These are phyloP conservation scores for Balanococcus diminutus DNA, from an alignment of 2,888 invertebrate species.

Conservation along the genomic window DNA sequence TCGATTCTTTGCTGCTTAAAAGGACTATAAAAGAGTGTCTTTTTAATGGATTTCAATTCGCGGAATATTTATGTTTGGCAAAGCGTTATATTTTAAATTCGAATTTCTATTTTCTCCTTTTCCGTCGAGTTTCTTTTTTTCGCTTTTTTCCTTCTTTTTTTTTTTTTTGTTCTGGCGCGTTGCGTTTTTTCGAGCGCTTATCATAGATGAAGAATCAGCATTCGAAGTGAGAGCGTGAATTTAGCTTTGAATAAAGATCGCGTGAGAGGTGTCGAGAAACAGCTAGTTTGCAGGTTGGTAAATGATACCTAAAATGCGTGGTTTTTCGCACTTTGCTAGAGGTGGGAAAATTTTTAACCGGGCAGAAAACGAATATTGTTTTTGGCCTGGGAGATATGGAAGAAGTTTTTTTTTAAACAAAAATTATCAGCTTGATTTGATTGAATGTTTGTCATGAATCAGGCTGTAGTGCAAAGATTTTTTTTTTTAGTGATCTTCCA, in stretches of 20 bases:
- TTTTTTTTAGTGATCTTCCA: too few species aligned
- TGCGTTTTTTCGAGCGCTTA: constrained; percentile 9
- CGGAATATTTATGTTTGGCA: constrained; percentile 47
- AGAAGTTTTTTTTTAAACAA: too few species aligned
- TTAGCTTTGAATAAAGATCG: background rate
- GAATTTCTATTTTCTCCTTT: constrained; percentile 39
- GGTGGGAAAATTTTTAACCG: background rate
- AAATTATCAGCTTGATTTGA: too few species aligned
- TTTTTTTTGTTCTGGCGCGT: background rate
- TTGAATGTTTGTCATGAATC: too few species aligned
- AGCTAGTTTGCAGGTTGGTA: background rate
- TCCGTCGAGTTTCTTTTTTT: constrained; percentile 15
- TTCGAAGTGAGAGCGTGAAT: constrained; percentile 34
- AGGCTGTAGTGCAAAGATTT: too few species aligned
- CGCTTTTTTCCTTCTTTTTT: constrained; percentile 9
- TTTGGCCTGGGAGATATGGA: too few species aligned
- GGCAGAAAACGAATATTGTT: too few species aligned
- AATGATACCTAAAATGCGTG: constrained; percentile 37
- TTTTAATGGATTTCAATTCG: constrained; percentile 52
- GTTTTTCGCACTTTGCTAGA: background rate
- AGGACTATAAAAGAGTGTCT: constrained; percentile 45
- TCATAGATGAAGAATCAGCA: constrained; percentile 39
- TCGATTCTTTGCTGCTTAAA: constrained; percentile 35
- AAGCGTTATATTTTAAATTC: constrained; percentile 51
- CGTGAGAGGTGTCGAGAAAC: background rate